Evolutionary conservation across 2,888 invertebrate species (phyloP).

Genomic region (Ochlodes sylvanus): DNA sequence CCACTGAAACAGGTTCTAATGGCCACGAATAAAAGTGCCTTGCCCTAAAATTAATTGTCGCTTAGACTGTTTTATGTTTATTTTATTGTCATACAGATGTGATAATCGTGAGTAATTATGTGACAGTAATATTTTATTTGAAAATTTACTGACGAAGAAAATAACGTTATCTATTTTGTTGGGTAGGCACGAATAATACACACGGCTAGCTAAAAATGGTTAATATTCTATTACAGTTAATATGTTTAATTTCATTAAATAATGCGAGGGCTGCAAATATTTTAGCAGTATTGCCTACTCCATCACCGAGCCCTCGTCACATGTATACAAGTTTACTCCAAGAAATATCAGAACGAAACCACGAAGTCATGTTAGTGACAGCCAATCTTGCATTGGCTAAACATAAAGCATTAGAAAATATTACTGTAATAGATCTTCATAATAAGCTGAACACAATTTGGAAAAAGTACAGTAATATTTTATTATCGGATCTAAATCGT

Average conservation of each 20-base stretch:
- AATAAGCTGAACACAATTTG: conserved; percentile 57
- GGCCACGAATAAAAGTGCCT: too few relatives aligned
- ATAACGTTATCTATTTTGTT: background rate
- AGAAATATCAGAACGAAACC: conserved; percentile 60
- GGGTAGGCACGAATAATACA: background rate
- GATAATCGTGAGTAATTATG: background rate
- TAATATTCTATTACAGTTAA: background rate
- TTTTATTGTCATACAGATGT: background rate
- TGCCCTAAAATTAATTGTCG: too few relatives aligned
- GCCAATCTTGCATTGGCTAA: conserved; percentile 56
- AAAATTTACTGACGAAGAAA: background rate
- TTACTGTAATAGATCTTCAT: conserved; percentile 61
- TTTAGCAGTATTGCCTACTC: conserved; percentile 57
- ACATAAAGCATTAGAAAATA: conserved; percentile 54
- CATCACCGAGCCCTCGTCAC: conserved; percentile 60
- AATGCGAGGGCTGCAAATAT: conserved; percentile 52
- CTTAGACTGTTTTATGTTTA: too few relatives aligned
- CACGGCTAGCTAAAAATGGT: conserved; percentile 11
- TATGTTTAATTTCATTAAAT: background rate
- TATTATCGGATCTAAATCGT: conserved; percentile 11
- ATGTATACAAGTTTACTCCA: conserved; percentile 56
- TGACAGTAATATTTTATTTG: background rate
- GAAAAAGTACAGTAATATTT: conserved; percentile 22
- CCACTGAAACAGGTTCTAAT: too few relatives aligned
- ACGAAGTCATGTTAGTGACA: conserved; percentile 64